Conservation (phyloP, 2,888 invertebrate species). For the Pseudococcus viburni region DNA sequence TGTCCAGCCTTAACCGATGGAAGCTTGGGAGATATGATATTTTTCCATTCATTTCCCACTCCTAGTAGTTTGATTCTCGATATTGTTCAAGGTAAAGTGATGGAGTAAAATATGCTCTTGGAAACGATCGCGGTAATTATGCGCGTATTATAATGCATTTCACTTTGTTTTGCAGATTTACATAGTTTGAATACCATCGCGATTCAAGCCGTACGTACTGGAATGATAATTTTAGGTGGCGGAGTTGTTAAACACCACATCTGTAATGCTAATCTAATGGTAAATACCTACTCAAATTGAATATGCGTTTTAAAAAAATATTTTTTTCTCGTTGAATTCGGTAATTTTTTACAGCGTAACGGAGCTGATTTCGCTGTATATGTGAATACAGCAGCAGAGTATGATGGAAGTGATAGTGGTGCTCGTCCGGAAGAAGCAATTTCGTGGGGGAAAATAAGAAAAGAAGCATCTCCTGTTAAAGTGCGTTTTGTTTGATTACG, state of each 20-base stretch:
- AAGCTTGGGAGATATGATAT: conserved; percentile 98
- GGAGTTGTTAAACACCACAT: conserved; percentile 99
- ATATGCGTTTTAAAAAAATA: neutral
- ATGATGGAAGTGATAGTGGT: conserved; percentile 98
- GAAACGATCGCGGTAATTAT: neutral
- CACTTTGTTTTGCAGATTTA: conserved; percentile 77
- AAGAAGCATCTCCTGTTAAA: conserved; percentile 91
- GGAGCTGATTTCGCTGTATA: conserved; percentile 97
- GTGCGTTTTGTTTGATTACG: conserved; percentile 71
- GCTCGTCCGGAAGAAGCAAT: conserved; percentile 98
- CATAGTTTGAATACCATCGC: conserved; percentile 93
- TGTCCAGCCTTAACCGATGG: conserved; percentile 99
- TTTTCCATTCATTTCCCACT: conserved; percentile 94
- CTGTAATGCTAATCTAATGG: conserved; percentile 99
- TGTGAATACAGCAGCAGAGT: conserved; percentile 95
- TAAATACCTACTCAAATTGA: conserved; percentile 70
- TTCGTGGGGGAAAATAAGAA: conserved; percentile 98
- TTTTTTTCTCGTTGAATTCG: neutral
- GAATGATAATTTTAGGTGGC: conserved; percentile 96
- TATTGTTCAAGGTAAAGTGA: conserved; percentile 82
- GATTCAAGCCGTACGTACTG: conserved; percentile 92
- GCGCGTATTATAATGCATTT: neutral
- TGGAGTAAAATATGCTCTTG: conserved; percentile 12
- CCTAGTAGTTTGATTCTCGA: conserved; percentile 95
- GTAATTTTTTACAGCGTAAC: conserved; percentile 79